Evolutionary conservation across 2,113 vertebrate genomes (phyloP).

Genomic region (Brachypodius melanocephalos): DNA sequence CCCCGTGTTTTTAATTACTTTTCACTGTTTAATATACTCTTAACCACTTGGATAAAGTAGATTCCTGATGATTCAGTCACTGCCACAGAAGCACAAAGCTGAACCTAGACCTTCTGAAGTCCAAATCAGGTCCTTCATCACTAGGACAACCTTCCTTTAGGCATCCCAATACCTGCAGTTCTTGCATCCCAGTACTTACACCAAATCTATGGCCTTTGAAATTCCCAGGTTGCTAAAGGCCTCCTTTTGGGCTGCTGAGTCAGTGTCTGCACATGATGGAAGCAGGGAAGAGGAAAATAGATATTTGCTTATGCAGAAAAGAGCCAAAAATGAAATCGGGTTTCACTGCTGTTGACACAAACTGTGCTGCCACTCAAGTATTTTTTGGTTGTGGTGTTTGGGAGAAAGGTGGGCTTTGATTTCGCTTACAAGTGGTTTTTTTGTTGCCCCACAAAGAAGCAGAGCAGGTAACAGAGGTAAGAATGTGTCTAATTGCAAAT

Average conservation of each 20-base stretch:
- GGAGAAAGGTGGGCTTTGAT: background rate
- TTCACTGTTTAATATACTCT: background rate
- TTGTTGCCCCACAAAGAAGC: background rate
- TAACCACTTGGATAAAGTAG: background rate
- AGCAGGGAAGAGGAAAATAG: background rate
- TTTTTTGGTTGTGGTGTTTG: background rate
- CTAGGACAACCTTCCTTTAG: background rate
- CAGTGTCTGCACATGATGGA: background rate
- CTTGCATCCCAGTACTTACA: background rate
- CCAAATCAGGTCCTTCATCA: background rate
- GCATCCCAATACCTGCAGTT: background rate
- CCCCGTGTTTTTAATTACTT: background rate
- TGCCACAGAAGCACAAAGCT: background rate
- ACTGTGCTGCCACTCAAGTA: background rate
- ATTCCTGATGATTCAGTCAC: background rate
- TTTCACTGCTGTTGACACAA: background rate
- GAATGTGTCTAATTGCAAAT: conserved; percentile 11
- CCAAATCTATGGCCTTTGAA: background rate
- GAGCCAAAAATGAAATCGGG: background rate
- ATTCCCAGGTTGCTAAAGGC: background rate
- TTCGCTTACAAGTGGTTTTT: background rate
- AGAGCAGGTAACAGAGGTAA: background rate
- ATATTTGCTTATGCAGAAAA: background rate
- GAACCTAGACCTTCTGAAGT: conserved; percentile 11
- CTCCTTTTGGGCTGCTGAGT: background rate